Base-by-base conservation (phyloP, 2,888 invertebrate species). In the Crematogaster levior region DNA sequence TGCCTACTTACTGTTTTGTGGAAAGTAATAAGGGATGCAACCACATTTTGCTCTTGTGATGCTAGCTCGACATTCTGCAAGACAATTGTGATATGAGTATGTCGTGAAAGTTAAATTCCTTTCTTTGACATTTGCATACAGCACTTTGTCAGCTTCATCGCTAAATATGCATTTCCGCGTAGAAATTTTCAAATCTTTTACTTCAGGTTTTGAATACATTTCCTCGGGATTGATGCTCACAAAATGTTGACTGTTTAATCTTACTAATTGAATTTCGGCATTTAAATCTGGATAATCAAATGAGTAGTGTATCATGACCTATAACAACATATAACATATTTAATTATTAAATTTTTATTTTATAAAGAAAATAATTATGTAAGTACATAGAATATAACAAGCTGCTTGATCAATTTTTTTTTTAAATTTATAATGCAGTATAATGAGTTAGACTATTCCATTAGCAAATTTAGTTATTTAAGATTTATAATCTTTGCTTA, bases 81-180 rank as follows among this genome's bases (percentile, higher is more conserved):
- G 94, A 89, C 97, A 97, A 92, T 97, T 97, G 84, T 96, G 95
- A 84, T 96, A 96, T 0, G 96, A 96, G 89, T 97, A 97, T 82
- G 83, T 3, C 72, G 82, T 90, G 83, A n/a, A 94, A 34, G 95
- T 95, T 91, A 91, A 86, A 94, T 95, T 83, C 43, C 86, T 88
- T 18, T 66, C 7, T 1, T 65, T 40, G 3, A 65, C 6, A 12
- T 82, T 51, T 0, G 75, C 37, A 7, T 70, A 21, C 0, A 37
- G 18, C 0, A 83, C 74, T 1, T 77, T 0, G 1, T 73, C 24
- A 46, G 91, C 91, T 95, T 97, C 97, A 68, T 96, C 93, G 7
- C 93, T 91, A 89, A 96, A 97, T 77, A 96, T 94, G 88, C 97
- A 97, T 60, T 96, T 95, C 15, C 97, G 94, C 60, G 95, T 92